A percentile compares a stretch with the other conserved stretches of the same genome.
Conservation (phyloP, 2,113 vertebrate genomes). For the Leucosticte australis region DNA sequence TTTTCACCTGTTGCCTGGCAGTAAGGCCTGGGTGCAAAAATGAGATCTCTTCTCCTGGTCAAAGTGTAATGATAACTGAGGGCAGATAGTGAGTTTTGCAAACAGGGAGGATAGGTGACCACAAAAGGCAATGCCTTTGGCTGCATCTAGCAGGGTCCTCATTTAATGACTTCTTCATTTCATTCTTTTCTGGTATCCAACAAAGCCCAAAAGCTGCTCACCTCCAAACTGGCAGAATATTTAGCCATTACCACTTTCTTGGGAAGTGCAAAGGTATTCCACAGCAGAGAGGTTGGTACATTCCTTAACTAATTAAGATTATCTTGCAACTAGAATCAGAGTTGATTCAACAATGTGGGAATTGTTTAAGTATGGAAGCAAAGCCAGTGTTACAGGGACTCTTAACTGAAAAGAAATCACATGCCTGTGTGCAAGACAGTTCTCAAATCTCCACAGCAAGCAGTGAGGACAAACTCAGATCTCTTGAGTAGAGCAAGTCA, state of each 20-base stretch:
- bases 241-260: neutral
- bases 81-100: neutral
- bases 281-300: neutral
- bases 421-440: neutral
- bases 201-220: neutral
- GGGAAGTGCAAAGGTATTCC: neutral
- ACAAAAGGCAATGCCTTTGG: neutral
- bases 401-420: neutral
- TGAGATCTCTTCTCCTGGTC: neutral
- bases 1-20: neutral
- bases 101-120: neutral
- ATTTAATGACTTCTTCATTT: neutral
- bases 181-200: neutral
- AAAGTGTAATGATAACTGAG: neutral
- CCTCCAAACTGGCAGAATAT: neutral
- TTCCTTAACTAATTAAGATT: neutral
- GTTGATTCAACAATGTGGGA: neutral
- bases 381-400: neutral
- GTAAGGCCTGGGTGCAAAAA: neutral
- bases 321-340: neutral
- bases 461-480: neutral
- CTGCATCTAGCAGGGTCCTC: neutral
- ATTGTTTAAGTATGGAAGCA: neutral
- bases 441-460: neutral
- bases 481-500: rapidly evolving